Base-by-base conservation (phyloP, 1,140 invertebrate genomes). In the Zaprionus ghesquierei region DNA sequence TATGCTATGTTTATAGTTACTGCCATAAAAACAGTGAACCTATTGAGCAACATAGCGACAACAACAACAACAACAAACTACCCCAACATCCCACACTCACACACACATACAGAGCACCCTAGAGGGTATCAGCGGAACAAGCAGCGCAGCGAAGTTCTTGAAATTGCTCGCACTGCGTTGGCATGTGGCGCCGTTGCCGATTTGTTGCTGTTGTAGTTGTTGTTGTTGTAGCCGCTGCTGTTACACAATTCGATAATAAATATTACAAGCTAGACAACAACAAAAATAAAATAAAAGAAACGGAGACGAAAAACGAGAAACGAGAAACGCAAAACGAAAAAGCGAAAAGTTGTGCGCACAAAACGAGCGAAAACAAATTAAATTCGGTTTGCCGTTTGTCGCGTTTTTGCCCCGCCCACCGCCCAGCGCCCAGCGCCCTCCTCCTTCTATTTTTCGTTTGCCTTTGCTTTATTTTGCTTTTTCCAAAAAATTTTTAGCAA, bases 231-330 rank as follows among this genome's bases (percentile, higher is more conserved):
- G 61, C 60, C 56, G 44, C 64, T 66, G 33, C 59, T 58, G 60
- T 75, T 78, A 81, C 75, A 78, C 80, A 86, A 85, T 86, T 85
- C 81, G 81, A 85, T 85, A 85, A 85, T 86, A 85, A 85, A 85
- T 85, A 85, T 85, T 85, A 86, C 81, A 85, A 86, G 81, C 81
- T 85, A 85, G 81, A 86, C 81, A 71, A 85, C 78, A 85, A 81
- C 53, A 77, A 59, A 50, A 75, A 69, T 23, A 46, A 23, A 53
- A 59, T 23, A 44, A 27, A 4, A 59, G 50, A 44, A 69, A n/a
- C n/a, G n/a, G n/a, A 66, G 13, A 2, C 33, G 51, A 33, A 46
- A 38, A 41, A 49, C 5, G 22, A 53, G 69, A 75, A 82, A 75
- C 44, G 66, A 75, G 73, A 62, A 61, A 63, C 25, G 41, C 35